These are phyloP conservation scores for Phylloscopus whistleri DNA, from an alignment of 2,113 vertebrate species.

Conservation along the genomic window DNA sequence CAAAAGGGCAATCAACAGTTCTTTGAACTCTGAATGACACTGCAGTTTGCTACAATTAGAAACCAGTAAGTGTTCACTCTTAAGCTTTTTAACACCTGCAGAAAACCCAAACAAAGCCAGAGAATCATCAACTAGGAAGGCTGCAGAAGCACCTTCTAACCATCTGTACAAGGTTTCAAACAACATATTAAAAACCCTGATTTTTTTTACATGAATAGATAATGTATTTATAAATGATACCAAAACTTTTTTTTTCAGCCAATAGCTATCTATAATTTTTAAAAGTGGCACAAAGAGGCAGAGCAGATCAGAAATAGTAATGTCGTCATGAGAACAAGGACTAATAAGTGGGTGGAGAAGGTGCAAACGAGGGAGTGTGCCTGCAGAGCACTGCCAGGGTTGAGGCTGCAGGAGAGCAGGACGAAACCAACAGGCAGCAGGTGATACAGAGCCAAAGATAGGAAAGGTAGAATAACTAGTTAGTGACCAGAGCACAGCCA, in stretches of 20 bases:
- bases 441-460: neutral
- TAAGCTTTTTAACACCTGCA: neutral
- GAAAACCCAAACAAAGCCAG: neutral
- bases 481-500: neutral
- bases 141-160: neutral
- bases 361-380: neutral
- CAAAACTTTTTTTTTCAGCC: neutral
- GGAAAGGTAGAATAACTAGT: neutral
- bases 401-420: neutral
- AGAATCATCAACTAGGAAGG: neutral
- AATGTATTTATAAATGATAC: neutral
- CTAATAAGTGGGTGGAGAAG: neutral
- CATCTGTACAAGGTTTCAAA: neutral
- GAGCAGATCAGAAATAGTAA: neutral
- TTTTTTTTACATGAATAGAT: neutral
- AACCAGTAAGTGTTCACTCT: neutral
- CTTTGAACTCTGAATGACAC: neutral
- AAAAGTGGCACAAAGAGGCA: neutral
- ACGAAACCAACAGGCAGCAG: neutral
- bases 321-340: neutral
- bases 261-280: neutral
- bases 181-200: rapidly evolving
- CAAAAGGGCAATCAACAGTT: neutral
- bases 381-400: neutral
- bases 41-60: neutral